A percentile compares a stretch with the other conserved stretches of the same genome.
Evolutionary conservation across 2,113 vertebrate species (phyloP).

Genomic region (Verasper variegatus): DNA sequence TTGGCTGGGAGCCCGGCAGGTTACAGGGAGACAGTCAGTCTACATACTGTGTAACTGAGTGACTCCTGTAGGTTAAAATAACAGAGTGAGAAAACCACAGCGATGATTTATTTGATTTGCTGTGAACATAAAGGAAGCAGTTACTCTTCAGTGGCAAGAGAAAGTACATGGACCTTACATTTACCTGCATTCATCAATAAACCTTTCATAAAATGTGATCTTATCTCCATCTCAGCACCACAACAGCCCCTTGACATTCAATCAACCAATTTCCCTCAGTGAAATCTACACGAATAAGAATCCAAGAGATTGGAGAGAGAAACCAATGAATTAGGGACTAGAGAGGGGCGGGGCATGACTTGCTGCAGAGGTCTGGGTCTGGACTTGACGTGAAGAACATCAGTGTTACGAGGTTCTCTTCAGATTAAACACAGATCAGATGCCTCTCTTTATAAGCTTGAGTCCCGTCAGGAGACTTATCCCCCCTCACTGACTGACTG

Average conservation of each 20-base stretch:
- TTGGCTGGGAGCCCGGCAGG: slow-evolving; percentile 48
- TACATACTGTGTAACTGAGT: slow-evolving; percentile 30
- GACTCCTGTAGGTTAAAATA: slow-evolving; percentile 65
- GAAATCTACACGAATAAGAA: too few relatives aligned
- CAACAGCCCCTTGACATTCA: too few relatives aligned
- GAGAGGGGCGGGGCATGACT: neutral
- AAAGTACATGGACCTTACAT: too few relatives aligned
- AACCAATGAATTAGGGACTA: too few relatives aligned
- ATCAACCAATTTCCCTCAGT: too few relatives aligned
- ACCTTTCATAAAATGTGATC: too few relatives aligned
- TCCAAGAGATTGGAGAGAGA: too few relatives aligned
- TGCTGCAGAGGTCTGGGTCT: neutral
- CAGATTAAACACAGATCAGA: slow-evolving; percentile 12
- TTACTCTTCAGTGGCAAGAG: neutral
- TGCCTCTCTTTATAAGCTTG: neutral
- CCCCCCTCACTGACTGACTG: too few relatives aligned
- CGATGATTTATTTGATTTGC: slow-evolving; percentile 46
- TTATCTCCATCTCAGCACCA: too few relatives aligned
- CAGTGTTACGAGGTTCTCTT: neutral
- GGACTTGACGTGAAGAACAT: neutral
- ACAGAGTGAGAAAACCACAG: slow-evolving; percentile 33
- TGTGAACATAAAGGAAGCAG: slow-evolving; percentile 42
- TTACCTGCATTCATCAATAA: too few relatives aligned
- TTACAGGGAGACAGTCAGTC: slow-evolving; percentile 64
- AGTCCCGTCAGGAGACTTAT: too few relatives aligned